Base-by-base conservation (phyloP, 1,140 invertebrate species). In the Eufriesea mexicana region DNA sequence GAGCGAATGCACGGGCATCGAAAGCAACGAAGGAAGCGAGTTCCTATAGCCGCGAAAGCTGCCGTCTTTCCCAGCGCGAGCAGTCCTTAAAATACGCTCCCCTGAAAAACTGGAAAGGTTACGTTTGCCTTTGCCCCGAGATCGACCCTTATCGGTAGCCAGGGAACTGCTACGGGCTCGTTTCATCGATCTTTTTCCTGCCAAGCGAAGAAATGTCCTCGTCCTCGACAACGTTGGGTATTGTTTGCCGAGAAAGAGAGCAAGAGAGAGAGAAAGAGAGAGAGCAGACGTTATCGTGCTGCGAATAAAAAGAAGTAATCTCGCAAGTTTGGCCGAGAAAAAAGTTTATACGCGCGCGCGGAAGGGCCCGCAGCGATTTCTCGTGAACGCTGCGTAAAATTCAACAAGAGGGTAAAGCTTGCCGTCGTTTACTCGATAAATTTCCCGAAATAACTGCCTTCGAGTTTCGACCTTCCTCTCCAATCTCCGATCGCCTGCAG, bases 61-160 rank as follows among this genome's bases (percentile, higher is more conserved):
- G 23, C 61, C 68, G 55, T 55, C 59, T 42, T 28, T 73, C n/a
- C 0, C 49, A 18, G 12, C 9, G 25, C 35, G 45, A 8, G 35
- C 18, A 64, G 71, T 42, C 61, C 73, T 80, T 89, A 86, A 88
- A 88, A 66, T 78, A 79, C 47, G 64, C 49, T 49, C n/a, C 49
- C 20, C 18, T 72, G 78, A 23, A 62, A 78, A 85, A 77, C 57
- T 74, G 49, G 59, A 42, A 87, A 87, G 82, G 76, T 85, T 88
- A 85, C 67, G 74, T 78, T 67, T 76, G 59, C 57, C 74, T 75
- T 83, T 81, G 83, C 64, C 57, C 72, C 47, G 23, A 14, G 25
- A 71, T 88, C 87, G 87, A 85, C 79, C 85, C 85, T 91, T 90
- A 91, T 91, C 90, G 84, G 79, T 70, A 75, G 66, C 68, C 75